Conservation (phyloP, 2,888 invertebrate species). For the Himalopsyche tibetana region DNA sequence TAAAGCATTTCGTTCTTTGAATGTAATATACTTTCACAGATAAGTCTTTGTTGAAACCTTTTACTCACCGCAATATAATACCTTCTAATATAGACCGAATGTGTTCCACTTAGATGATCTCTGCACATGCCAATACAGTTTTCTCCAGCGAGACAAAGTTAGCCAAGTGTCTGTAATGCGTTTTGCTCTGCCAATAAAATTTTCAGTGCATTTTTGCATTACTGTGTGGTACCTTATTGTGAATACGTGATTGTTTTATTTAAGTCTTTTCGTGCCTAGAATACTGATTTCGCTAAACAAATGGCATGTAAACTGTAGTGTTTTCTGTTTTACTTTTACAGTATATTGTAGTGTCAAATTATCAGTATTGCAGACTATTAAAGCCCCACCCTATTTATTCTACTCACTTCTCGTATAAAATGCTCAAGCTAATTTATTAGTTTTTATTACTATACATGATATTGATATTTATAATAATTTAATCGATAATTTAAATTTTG, state of each 20-base stretch:
- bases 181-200: slow-evolving; percentile 47
- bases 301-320: neutral
- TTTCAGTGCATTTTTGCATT: slow-evolving; percentile 48
- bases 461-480: too few relatives aligned
- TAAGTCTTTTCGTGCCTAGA: slow-evolving; percentile 24
- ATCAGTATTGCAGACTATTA: too few relatives aligned
- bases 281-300: neutral
- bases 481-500: too few relatives aligned
- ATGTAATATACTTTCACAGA: neutral
- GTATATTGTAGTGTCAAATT: too few relatives aligned
- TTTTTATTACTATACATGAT: too few relatives aligned
- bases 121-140: neutral
- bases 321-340: neutral
- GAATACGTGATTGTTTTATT: slow-evolving; percentile 48
- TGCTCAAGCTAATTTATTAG: too few relatives aligned
- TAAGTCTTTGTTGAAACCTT: slow-evolving; percentile 6
- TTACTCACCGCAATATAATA: neutral
- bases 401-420: too few relatives aligned
- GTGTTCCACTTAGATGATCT: slow-evolving; percentile 32
- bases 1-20: neutral
- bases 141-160: slow-evolving; percentile 9
- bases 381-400: too few relatives aligned
- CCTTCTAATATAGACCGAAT: slow-evolving; percentile 4
- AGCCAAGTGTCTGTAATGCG: slow-evolving; percentile 24
- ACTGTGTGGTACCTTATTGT: slow-evolving; percentile 45